Evolutionary conservation across 1,140 invertebrate genomes (phyloP).

Genomic region (Drosophila sturtevanti): DNA sequence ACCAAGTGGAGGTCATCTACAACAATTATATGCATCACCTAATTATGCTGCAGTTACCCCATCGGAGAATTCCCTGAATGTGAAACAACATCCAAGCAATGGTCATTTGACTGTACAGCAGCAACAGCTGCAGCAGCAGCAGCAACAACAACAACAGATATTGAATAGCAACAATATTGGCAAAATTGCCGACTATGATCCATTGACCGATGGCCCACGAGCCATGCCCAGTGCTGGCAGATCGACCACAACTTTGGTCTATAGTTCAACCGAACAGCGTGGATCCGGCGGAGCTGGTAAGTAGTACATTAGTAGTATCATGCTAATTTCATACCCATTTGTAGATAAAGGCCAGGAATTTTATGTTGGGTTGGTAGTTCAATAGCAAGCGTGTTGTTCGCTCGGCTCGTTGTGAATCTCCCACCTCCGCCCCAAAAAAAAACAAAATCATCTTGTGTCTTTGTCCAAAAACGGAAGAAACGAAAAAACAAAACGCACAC

Average conservation of each 20-base stretch:
- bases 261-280: conserved; percentile 87
- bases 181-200: conserved; percentile 92
- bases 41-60: conserved; percentile 71
- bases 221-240: conserved; percentile 89
- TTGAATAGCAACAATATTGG: conserved; percentile 83
- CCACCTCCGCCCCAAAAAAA: conserved; percentile 12
- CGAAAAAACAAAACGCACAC: too few relatives aligned
- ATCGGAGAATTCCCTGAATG: conserved; percentile 59
- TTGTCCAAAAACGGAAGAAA: conserved; percentile 30
- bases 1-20: conserved; percentile 32
- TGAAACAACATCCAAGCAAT: conserved; percentile 57
- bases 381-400: conserved; percentile 33
- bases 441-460: conserved; percentile 66
- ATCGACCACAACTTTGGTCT: conserved; percentile 91
- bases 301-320: conserved; percentile 21
- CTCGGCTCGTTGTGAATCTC: conserved; percentile 49
- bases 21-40: conserved; percentile 68
- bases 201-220: conserved; percentile 88
- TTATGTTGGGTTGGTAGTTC: conserved; percentile 61
- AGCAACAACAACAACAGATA: conserved; percentile 38
- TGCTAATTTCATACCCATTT: too few relatives aligned
- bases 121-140: conserved; percentile 36
- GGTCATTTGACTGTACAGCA: conserved; percentile 53
- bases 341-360: conserved; percentile 34
- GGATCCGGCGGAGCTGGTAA: conserved; percentile 84